Conservation (phyloP, 2,797 vertebrate genomes). For the Sarcophilus harrisii region DNA sequence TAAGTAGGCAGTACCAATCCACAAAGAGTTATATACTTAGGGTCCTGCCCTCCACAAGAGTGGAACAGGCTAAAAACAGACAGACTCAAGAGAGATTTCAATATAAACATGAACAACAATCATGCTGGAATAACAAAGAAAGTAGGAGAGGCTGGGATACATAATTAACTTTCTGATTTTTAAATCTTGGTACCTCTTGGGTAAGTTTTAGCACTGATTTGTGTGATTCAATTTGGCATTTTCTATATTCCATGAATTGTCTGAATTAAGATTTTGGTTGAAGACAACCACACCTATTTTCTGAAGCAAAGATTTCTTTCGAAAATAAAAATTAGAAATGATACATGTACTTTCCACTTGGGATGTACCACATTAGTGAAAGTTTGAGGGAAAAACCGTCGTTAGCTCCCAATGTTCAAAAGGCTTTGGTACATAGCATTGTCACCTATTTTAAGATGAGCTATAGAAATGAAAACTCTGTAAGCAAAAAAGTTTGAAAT, state of each 20-base stretch:
- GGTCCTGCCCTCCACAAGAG: background rate
- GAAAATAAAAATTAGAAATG: background rate
- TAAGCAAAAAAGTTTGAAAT: background rate
- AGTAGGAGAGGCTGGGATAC: background rate
- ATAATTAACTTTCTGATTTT: background rate
- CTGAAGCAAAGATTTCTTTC: background rate
- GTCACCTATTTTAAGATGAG: fast-evolving
- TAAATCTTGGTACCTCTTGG: background rate
- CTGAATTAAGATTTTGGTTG: background rate
- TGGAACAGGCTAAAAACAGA: background rate
- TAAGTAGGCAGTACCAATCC: background rate
- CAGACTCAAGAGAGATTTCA: background rate
- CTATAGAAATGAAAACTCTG: background rate
- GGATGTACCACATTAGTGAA: background rate
- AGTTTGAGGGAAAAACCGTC: fast-evolving
- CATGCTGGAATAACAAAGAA: background rate
- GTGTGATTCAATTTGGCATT: background rate
- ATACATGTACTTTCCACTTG: background rate
- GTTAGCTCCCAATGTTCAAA: background rate
- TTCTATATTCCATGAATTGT: background rate
- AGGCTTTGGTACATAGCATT: background rate
- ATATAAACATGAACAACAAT: background rate
- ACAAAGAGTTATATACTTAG: background rate
- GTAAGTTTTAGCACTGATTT: background rate
- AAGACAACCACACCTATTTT: background rate